Evolutionary conservation across 1,140 invertebrate genomes (phyloP).

Genomic region (Kradibia gibbosae): DNA sequence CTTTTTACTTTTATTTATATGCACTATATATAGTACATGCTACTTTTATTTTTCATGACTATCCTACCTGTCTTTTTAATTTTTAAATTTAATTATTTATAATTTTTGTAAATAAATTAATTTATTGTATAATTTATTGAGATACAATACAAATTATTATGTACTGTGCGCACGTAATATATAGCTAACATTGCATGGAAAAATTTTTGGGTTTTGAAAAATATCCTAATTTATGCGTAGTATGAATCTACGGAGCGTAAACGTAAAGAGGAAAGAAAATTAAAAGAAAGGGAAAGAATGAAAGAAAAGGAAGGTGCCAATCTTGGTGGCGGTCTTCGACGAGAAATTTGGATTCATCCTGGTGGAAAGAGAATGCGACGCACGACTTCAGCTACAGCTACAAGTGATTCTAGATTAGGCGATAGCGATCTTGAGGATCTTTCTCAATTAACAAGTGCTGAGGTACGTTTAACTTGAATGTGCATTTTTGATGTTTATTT

Average conservation of each 20-base stretch:
- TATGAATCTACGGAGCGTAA: conserved; percentile 87
- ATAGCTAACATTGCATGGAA: conserved; percentile 23
- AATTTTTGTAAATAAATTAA: not conserved
- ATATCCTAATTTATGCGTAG: conserved; percentile 68
- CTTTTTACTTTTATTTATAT: not conserved
- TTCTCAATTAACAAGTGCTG: conserved; percentile 79
- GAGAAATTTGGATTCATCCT: conserved; percentile 88
- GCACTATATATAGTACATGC: conserved; percentile 20
- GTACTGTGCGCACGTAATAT: conserved; percentile 49
- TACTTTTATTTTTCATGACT: not conserved
- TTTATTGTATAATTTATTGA: conserved; percentile 2
- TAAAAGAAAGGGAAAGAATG: conserved; percentile 74
- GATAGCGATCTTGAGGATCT: conserved; percentile 80
- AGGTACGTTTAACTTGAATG: conserved; percentile 72
- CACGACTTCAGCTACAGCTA: conserved; percentile 75
- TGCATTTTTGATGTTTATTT: too few species aligned
- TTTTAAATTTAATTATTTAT: not conserved
- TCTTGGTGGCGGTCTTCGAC: conserved; percentile 73
- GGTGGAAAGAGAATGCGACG: conserved; percentile 79
- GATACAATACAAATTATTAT: conserved; percentile 33
- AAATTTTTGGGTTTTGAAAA: conserved; percentile 10
- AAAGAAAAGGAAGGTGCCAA: conserved; percentile 74
- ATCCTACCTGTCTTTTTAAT: not conserved
- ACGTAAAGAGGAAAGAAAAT: conserved; percentile 77
- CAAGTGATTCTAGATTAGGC: conserved; percentile 69